Conservation (phyloP, 2,888 invertebrate genomes). For the Fragum fragum region DNA sequence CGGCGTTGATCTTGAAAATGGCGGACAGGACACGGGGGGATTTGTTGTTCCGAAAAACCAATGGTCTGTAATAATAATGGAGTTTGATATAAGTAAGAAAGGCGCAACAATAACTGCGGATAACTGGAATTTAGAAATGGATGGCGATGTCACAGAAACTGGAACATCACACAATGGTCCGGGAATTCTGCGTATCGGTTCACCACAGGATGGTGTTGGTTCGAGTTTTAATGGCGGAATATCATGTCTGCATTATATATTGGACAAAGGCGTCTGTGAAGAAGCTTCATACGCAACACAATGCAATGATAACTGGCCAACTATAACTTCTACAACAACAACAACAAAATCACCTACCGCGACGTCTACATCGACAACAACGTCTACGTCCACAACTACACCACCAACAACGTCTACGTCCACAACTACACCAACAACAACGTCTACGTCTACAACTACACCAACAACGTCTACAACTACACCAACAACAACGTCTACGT, state of each 20-base stretch:
- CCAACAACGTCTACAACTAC: background rate
- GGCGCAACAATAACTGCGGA: background rate
- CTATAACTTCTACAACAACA: background rate
- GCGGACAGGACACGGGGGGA: background rate
- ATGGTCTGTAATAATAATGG: conserved; percentile 10
- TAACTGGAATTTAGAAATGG: conserved; percentile 1
- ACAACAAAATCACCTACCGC: conserved; percentile 1
- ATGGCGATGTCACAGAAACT: background rate
- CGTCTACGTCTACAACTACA: background rate
- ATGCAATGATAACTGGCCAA: conserved; percentile 2
- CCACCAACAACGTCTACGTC: background rate
- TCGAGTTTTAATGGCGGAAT: background rate
- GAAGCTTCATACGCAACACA: background rate
- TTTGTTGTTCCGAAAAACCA: background rate
- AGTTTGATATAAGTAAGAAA: conserved; percentile 13
- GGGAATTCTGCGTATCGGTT: conserved; percentile 4
- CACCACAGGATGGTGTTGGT: background rate
- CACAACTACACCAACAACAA: background rate
- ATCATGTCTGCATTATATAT: conserved; percentile 7
- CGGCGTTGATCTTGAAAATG: background rate
- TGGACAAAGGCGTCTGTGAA: background rate
- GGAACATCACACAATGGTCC: background rate
- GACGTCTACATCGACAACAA: background rate
- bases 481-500: background rate
- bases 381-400: background rate